Evolutionary conservation across 2,888 invertebrate species (phyloP).

Genomic region (Linnaemya tessellans): DNA sequence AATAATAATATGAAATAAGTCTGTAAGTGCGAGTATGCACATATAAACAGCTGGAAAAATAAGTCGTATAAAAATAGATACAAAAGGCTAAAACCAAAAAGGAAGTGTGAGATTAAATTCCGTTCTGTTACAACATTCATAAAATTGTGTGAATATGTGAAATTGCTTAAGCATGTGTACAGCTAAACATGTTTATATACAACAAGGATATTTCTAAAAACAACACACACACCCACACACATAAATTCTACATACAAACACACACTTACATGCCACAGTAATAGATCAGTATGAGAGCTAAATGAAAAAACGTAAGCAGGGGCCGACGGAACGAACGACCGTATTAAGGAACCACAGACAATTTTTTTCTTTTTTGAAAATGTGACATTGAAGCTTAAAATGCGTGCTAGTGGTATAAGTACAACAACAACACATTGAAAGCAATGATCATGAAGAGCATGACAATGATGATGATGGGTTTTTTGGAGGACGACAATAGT

Average conservation of each 20-base stretch:
- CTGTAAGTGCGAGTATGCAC: background rate
- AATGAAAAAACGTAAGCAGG: conserved; percentile 15
- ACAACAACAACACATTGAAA: conserved; percentile 24
- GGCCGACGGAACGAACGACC: conserved; percentile 13
- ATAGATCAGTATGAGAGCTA: conserved; percentile 20
- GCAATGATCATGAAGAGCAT: conserved; percentile 26
- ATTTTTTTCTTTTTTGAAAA: conserved; percentile 25
- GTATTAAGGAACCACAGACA: conserved; percentile 30
- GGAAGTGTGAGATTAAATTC: conserved; percentile 67
- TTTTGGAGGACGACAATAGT: conserved; percentile 59
- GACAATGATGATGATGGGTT: conserved; percentile 18
- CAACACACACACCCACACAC: conserved; percentile 4
- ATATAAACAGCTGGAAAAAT: conserved; percentile 26
- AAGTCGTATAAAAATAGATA: conserved; percentile 33
- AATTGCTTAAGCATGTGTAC: background rate
- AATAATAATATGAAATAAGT: conserved; percentile 7
- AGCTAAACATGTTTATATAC: conserved; percentile 22
- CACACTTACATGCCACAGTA: conserved; percentile 12
- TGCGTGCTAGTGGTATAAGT: conserved; percentile 58
- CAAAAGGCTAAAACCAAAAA: conserved; percentile 56
- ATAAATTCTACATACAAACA: conserved; percentile 17
- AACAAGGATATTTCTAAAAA: conserved; percentile 66
- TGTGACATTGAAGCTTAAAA: conserved; percentile 70
- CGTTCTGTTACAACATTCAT: conserved; percentile 55
- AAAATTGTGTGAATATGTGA: conserved; percentile 25